These are phyloP conservation scores for Pseudomyrmex sp. DNA, from an alignment of 1,140 invertebrate genomes.

Conservation along the genomic window DNA sequence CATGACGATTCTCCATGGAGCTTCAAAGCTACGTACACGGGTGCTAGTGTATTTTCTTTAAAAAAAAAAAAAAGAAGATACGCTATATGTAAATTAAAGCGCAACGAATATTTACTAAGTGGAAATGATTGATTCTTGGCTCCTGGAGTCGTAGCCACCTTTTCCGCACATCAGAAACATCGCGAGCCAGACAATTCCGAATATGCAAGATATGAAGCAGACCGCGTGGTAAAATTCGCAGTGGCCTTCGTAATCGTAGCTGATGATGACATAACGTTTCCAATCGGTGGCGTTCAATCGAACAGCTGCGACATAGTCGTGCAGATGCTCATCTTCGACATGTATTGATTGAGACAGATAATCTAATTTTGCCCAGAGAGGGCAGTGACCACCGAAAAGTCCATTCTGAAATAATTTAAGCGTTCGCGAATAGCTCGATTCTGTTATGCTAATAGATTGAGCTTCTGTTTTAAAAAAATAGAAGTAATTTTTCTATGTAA, in stretches of 20 bases:
- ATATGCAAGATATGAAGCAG: slow-evolving; percentile 71
- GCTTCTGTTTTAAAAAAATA: no score
- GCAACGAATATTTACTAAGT: background rate
- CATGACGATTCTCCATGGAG: slow-evolving; percentile 74
- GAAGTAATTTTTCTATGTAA: no score
- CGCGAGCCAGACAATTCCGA: slow-evolving; percentile 69
- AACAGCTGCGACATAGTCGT: background rate
- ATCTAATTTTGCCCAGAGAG: slow-evolving; percentile 71
- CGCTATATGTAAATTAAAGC: background rate
- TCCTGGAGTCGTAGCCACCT: slow-evolving; percentile 68
- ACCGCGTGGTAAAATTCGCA: slow-evolving; percentile 70
- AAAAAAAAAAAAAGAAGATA: no score
- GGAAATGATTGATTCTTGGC: slow-evolving; percentile 58
- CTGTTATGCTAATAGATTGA: no score
- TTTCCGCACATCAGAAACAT: slow-evolving; percentile 74
- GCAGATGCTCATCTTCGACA: background rate
- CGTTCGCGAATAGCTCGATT: no score
- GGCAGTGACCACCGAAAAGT: slow-evolving; percentile 72
- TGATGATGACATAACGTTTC: slow-evolving; percentile 49
- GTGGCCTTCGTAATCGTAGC: slow-evolving; percentile 44
- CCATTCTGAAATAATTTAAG: slow-evolving; percentile 52
- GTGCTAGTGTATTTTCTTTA: background rate
- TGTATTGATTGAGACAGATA: background rate
- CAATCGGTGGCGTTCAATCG: background rate
- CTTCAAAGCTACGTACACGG: slow-evolving; percentile 60